These are phyloP conservation scores for Drosophila borborema DNA, from an alignment of 2,888 invertebrate species.

Conservation along the genomic window DNA sequence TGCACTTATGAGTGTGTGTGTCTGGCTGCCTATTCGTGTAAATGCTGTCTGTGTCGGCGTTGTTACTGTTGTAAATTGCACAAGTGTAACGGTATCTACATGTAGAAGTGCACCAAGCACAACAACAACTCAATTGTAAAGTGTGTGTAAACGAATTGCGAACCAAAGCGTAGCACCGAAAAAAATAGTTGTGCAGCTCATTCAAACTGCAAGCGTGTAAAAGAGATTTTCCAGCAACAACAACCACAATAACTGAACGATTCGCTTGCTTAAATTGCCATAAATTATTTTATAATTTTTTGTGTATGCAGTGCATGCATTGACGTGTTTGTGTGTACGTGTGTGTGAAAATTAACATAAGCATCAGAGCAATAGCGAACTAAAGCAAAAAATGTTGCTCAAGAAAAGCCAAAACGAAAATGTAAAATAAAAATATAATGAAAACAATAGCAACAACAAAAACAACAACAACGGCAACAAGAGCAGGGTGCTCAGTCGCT, in stretches of 20 bases:
- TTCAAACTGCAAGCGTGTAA: conserved; percentile 75
- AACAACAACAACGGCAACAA: conserved; percentile 37
- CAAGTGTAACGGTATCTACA: conserved; percentile 78
- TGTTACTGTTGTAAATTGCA: conserved; percentile 69
- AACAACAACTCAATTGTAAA: conserved; percentile 58
- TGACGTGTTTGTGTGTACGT: conserved; percentile 43
- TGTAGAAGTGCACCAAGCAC: conserved; percentile 66
- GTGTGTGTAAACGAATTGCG: conserved; percentile 67
- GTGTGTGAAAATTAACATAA: conserved; percentile 75
- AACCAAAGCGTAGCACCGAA: conserved; percentile 55
- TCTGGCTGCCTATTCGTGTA: conserved; percentile 49
- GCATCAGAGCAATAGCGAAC: conserved; percentile 42
- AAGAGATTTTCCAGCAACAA: conserved; percentile 36
- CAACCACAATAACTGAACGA: conserved; percentile 34
- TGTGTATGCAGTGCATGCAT: conserved; percentile 51
- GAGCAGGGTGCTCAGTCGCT: conserved; percentile 42
- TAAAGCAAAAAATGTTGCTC: conserved; percentile 50
- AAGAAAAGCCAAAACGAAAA: conserved; percentile 52
- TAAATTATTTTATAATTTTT: conserved; percentile 74
- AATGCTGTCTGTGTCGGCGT: conserved; percentile 61
- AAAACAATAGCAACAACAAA: conserved; percentile 35
- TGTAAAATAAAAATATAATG: conserved; percentile 51
- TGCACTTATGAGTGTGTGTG: conserved; percentile 23
- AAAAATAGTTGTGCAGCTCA: conserved; percentile 64
- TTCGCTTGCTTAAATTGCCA: conserved; percentile 70